phyloP scores from a whole-genome alignment of 2,888 invertebrate species.

The Bellardia bayeri region DNA sequence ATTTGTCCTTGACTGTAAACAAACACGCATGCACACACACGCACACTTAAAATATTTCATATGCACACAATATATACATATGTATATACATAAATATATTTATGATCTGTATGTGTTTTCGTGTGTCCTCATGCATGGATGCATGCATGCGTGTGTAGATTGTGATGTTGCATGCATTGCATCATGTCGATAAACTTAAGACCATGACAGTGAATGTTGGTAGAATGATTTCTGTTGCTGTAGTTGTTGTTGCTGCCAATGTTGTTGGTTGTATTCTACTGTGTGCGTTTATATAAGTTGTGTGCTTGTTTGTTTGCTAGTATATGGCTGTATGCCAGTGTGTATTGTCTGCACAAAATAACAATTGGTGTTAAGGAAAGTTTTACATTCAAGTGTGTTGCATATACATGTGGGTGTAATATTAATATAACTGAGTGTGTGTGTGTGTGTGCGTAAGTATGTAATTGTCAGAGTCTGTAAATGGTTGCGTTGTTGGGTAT shows the following conservation, averaged over 20 bases:
- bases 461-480: slow-evolving; percentile 14
- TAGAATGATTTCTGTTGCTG: slow-evolving; percentile 36
- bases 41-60: neutral
- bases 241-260: slow-evolving; percentile 24
- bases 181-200: slow-evolving; percentile 68
- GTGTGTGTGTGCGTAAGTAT: neutral
- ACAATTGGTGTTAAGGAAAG: slow-evolving; percentile 63
- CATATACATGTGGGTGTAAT: slow-evolving; percentile 38
- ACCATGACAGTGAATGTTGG: slow-evolving; percentile 67
- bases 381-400: slow-evolving; percentile 48
- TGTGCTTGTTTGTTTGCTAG: neutral
- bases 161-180: slow-evolving; percentile 43
- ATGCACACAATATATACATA: neutral
- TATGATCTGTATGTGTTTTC: neutral
- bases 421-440: neutral
- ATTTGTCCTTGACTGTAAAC: slow-evolving; percentile 45
- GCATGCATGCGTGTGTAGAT: neutral
- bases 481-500: neutral
- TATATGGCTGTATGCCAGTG: neutral
- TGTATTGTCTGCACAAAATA: slow-evolving; percentile 58
- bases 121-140: neutral
- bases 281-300: neutral
- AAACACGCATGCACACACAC: neutral
- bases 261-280: slow-evolving; percentile 2
- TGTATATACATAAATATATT: neutral